A percentile compares a stretch with the other conserved stretches of the same genome.
Conservation (phyloP, 2,888 invertebrate genomes). For the Tinea semifulvella region DNA sequence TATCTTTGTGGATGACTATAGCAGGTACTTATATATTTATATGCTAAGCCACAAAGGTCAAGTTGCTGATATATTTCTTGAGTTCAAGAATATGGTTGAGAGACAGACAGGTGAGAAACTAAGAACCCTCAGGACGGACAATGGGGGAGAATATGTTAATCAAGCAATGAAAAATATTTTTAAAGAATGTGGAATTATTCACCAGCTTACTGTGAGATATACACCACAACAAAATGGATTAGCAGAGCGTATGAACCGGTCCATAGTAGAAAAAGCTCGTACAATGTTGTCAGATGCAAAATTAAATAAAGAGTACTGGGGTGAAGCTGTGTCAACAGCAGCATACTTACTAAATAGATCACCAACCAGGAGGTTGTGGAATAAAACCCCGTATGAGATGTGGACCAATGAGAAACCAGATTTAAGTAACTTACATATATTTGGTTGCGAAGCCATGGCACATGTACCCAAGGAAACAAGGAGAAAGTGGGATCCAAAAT, state of each 20-base stretch:
- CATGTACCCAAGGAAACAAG: slow-evolving; percentile 31
- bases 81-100: slow-evolving; percentile 15
- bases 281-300: slow-evolving; percentile 25
- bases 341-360: slow-evolving; percentile 16
- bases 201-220: slow-evolving; percentile 24
- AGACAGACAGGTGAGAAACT: slow-evolving; percentile 19
- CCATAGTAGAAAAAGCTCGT: too few relatives aligned
- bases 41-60: background rate
- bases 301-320: slow-evolving; percentile 20
- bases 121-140: slow-evolving; percentile 16
- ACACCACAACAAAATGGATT: slow-evolving; percentile 30
- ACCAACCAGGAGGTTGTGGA: slow-evolving; percentile 6
- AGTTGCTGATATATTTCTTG: background rate
- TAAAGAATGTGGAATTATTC: slow-evolving; percentile 21
- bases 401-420: slow-evolving; percentile 15
- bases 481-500: slow-evolving; percentile 30
- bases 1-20: slow-evolving; percentile 31
- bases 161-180: slow-evolving; percentile 19
- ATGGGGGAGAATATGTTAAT: slow-evolving; percentile 17
- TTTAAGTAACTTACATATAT: slow-evolving; percentile 15
- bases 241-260: too few relatives aligned
- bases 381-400: slow-evolving; percentile 14
- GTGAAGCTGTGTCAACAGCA: slow-evolving; percentile 19
- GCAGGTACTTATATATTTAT: slow-evolving; percentile 1
- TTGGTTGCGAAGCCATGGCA: slow-evolving; percentile 21